These are phyloP conservation scores for Zosterops japonicus DNA, from an alignment of 2,113 vertebrate genomes.

Conservation along the genomic window DNA sequence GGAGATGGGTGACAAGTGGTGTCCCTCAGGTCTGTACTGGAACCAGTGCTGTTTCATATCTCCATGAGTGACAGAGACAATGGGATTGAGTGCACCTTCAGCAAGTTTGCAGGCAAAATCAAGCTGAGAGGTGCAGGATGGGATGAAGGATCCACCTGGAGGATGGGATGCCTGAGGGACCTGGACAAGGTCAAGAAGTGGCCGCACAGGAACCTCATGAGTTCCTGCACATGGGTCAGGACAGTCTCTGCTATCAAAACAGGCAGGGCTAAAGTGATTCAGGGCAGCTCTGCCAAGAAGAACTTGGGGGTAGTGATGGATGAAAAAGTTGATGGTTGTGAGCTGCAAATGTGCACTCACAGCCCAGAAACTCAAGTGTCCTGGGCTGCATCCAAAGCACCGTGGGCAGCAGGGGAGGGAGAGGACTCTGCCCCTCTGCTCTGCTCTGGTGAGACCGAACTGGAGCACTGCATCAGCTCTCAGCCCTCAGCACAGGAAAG, in stretches of 20 bases:
- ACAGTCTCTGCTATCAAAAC: neutral
- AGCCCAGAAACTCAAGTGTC: neutral
- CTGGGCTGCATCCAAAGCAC: neutral
- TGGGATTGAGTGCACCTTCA: neutral
- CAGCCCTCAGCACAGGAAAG: rapidly evolving
- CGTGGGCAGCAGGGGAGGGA: rapidly evolving
- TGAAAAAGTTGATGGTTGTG: neutral
- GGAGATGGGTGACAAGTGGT: neutral
- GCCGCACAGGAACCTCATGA: neutral
- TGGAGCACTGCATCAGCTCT: neutral
- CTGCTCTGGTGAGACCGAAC: neutral
- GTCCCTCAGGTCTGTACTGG: rapidly evolving
- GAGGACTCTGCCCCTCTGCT: neutral
- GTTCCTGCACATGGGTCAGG: neutral
- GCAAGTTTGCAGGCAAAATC: neutral
- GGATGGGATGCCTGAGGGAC: neutral
- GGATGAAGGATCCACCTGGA: neutral
- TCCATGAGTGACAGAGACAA: neutral
- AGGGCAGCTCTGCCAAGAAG: neutral
- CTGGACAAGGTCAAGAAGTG: neutral
- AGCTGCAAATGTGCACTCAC: rapidly evolving
- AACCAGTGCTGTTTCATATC: neutral
- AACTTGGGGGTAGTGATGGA: neutral
- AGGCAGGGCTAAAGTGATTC: neutral
- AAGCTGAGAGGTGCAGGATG: neutral